Evolutionary conservation across 2,888 invertebrate genomes (phyloP).

Genomic region (Morinoia aosen): DNA sequence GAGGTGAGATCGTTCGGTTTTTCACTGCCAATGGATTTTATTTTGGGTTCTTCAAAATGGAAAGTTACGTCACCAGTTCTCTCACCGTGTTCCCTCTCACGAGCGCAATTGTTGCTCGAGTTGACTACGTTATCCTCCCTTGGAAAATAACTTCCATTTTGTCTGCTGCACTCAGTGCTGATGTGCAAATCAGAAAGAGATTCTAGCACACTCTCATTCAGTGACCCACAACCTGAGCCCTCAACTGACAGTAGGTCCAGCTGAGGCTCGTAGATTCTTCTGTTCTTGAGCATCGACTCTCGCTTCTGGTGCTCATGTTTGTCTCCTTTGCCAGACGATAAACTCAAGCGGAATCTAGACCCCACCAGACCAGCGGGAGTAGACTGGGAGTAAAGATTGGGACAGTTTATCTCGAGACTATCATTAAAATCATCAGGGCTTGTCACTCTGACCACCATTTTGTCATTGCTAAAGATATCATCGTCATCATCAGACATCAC

Average conservation of each 20-base stretch:
- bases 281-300: background rate
- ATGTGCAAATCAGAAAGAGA: background rate
- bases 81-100: background rate
- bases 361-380: background rate
- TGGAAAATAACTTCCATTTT: background rate
- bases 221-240: background rate
- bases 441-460: background rate
- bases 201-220: background rate
- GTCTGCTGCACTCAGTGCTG: background rate
- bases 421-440: background rate
- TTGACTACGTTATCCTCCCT: background rate
- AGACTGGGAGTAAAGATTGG: background rate
- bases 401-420: background rate
- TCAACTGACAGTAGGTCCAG: background rate
- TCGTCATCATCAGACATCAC: background rate
- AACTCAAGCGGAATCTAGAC: background rate
- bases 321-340: background rate
- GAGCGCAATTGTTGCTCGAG: background rate
- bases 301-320: background rate
- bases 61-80: background rate
- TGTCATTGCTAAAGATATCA: background rate
- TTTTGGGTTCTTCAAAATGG: background rate
- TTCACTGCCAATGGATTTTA: background rate
- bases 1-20: background rate
- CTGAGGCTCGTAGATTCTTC: slow-evolving; percentile 9